Conservation (phyloP, 2,888 invertebrate genomes). For the Papilio elwesi region DNA sequence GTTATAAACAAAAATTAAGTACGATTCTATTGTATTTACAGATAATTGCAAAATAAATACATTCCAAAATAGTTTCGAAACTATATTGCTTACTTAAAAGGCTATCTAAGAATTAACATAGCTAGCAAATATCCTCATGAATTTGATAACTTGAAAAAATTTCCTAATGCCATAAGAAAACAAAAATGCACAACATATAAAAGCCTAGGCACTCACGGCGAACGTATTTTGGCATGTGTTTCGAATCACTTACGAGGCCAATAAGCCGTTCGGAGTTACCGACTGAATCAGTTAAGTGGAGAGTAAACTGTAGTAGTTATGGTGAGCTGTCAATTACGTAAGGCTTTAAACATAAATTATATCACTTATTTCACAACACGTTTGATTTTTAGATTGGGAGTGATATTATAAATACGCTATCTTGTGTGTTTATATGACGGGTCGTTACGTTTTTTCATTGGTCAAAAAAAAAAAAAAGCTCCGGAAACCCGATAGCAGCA, state of each 20-base stretch:
- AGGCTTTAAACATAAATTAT: not conserved
- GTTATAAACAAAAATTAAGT: constrained; percentile 20
- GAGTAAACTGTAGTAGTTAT: not conserved
- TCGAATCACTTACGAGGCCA: constrained; percentile 37
- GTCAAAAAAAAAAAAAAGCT: too few relatives aligned
- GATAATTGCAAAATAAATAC: constrained; percentile 4
- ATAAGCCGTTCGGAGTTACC: constrained; percentile 2
- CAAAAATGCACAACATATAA: constrained; percentile 47
- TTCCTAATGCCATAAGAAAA: not conserved
- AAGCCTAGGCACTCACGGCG: constrained; percentile 79
- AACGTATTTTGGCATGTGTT: constrained; percentile 66
- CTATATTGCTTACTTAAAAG: too few relatives aligned
- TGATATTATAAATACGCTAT: not conserved
- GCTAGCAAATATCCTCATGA: not conserved
- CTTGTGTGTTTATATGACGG: too few relatives aligned
- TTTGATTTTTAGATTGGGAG: not conserved
- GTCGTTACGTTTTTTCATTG: too few relatives aligned
- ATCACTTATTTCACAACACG: constrained; percentile 11
- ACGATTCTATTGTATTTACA: constrained; percentile 25
- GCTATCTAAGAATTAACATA: not conserved
- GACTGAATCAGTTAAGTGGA: constrained; percentile 1
- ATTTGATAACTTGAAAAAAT: constrained; percentile 12
- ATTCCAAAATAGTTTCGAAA: not conserved
- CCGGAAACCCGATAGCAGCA: too few relatives aligned
- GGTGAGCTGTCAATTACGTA: not conserved